Evolutionary conservation across 2,888 invertebrate genomes (phyloP).

Genomic region (Drosophila paucipuncta): DNA sequence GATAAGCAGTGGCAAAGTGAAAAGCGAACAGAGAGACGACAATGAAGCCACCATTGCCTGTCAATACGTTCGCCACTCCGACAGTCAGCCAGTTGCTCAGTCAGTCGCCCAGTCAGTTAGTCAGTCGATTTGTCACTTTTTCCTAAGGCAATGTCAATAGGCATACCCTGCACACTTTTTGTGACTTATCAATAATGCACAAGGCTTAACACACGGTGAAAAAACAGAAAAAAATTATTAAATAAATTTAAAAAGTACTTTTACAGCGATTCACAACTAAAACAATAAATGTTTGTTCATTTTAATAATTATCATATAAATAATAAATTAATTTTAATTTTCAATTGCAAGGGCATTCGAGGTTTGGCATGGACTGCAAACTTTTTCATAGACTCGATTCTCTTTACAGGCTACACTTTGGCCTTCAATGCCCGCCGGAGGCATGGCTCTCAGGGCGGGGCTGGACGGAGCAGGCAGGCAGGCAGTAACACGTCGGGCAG

Average conservation of each 20-base stretch:
- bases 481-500: slow-evolving; percentile 65
- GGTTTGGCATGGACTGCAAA: background rate
- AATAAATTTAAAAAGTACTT: background rate
- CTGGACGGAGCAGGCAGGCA: background rate
- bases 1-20: slow-evolving; percentile 32
- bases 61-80: slow-evolving; percentile 47
- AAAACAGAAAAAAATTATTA: background rate
- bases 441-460: background rate
- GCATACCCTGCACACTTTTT: slow-evolving; percentile 24
- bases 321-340: background rate
- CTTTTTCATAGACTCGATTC: slow-evolving; percentile 9
- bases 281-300: background rate
- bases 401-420: slow-evolving; percentile 41
- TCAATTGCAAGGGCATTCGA: slow-evolving; percentile 12
- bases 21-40: slow-evolving; percentile 34
- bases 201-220: background rate
- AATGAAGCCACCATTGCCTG: slow-evolving; percentile 42
- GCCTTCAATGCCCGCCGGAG: slow-evolving; percentile 39
- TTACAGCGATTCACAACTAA: background rate
- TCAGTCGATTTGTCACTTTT: slow-evolving; percentile 50
- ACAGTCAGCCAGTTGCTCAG: slow-evolving; percentile 16
- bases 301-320: background rate
- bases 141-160: slow-evolving; percentile 44
- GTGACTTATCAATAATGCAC: background rate
- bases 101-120: slow-evolving; percentile 23